phyloP scores from a whole-genome alignment of 2,888 invertebrate genomes.

The Drosophila macrothrix region DNA sequence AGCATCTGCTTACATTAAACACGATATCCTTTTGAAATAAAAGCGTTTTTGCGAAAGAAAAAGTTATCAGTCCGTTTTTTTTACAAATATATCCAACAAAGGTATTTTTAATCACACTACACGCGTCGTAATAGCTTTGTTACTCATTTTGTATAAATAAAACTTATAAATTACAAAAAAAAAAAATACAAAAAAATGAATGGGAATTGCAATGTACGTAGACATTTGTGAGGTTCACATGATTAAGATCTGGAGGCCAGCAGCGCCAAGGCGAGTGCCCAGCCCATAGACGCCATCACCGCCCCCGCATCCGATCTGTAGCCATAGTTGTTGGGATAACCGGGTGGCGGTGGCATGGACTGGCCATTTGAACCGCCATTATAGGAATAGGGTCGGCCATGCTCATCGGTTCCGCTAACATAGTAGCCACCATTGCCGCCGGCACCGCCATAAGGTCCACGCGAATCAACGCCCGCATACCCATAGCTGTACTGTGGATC shows the following conservation, averaged over 20 bases:
- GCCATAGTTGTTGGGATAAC: constrained; percentile 46
- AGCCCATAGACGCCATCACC: constrained; percentile 11
- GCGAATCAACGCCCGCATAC: constrained; percentile 66
- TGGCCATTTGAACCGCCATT: constrained; percentile 52
- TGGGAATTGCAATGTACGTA: neutral
- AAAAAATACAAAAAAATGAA: constrained; percentile 13
- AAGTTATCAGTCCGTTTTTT: neutral
- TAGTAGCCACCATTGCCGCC: constrained; percentile 72
- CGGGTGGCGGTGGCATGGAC: constrained; percentile 38
- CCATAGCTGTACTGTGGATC: constrained; percentile 71
- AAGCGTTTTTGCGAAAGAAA: neutral
- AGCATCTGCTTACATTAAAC: neutral
- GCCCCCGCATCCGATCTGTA: constrained; percentile 27
- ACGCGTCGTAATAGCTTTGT: constrained; percentile 33
- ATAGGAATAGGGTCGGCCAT: constrained; percentile 70
- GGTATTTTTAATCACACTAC: constrained; percentile 30
- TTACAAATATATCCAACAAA: constrained; percentile 24
- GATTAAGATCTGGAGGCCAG: constrained; percentile 37
- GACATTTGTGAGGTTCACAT: neutral
- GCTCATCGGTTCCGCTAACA: constrained; percentile 71
- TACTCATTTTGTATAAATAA: constrained; percentile 61
- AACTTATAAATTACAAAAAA: constrained; percentile 49
- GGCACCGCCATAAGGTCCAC: constrained; percentile 68
- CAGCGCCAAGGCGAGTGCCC: constrained; percentile 40
- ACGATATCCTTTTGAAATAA: neutral